phyloP scores from a whole-genome alignment of 2,888 invertebrate species.

The Adineta ricciae region DNA sequence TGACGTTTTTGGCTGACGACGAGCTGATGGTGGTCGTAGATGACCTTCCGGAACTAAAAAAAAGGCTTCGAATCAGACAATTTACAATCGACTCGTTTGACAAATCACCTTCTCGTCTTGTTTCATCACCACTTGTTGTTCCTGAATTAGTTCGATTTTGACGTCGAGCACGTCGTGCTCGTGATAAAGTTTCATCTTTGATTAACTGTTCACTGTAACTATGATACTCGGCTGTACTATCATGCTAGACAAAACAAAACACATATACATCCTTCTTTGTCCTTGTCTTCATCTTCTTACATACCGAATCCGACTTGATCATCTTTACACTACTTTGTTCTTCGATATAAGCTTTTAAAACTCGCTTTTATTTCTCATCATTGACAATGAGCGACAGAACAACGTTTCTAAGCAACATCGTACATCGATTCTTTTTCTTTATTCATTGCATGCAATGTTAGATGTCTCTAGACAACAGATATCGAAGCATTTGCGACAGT shows the following conservation, averaged over 20 bases:
- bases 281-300: background rate
- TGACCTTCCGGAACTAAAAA: background rate
- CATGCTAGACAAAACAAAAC: background rate
- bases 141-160: background rate
- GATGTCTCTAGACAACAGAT: slow-evolving; percentile 14
- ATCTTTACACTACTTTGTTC: background rate
- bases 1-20: background rate
- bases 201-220: background rate
- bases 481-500: slow-evolving; percentile 4
- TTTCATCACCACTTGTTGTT: background rate
- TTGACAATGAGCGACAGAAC: background rate
- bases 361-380: background rate
- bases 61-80: no score
- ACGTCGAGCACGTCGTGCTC: background rate
- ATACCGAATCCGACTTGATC: background rate
- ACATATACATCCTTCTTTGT: background rate
- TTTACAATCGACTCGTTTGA: no score
- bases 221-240: background rate
- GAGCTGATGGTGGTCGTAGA: background rate
- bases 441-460: background rate
- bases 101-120: background rate
- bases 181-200: background rate
- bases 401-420: background rate
- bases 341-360: background rate
- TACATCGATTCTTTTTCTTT: background rate